Evolutionary conservation across 2,888 invertebrate species (phyloP).

Genomic region (Syrphus vitripennis): DNA sequence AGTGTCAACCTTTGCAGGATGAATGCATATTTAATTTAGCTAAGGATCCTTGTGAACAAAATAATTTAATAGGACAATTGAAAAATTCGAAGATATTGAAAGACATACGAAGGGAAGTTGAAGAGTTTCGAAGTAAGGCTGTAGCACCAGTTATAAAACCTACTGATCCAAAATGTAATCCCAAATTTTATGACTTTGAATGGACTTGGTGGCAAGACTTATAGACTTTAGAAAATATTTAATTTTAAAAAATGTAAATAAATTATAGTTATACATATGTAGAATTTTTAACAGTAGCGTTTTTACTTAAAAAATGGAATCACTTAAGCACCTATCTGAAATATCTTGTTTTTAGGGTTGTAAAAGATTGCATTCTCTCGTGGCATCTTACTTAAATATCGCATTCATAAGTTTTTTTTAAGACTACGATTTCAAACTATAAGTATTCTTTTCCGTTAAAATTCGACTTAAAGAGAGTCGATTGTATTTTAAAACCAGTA

Average conservation of each 20-base stretch:
- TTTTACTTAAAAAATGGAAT: no score
- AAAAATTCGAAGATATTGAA: conserved; percentile 72
- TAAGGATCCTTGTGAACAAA: conserved; percentile 82
- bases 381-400: no score
- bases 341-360: no score
- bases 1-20: conserved; percentile 74
- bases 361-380: no score
- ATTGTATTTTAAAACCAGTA: no score
- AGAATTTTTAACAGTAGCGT: no score
- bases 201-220: conserved; percentile 85
- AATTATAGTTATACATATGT: no score
- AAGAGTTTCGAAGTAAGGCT: conserved; percentile 80
- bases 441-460: no score
- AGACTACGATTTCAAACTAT: no score
- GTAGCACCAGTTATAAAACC: conserved; percentile 81
- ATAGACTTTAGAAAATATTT: neutral
- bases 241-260: neutral
- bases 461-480: no score
- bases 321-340: no score
- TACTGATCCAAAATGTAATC: conserved; percentile 83
- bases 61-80: conserved; percentile 76
- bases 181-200: conserved; percentile 82
- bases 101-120: conserved; percentile 81
- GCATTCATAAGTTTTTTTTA: no score
- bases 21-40: conserved; percentile 82